A percentile compares a stretch with the other conserved stretches of the same genome.
phyloP scores from a whole-genome alignment of 2,797 vertebrate genomes.

The Staurois parvus region DNA sequence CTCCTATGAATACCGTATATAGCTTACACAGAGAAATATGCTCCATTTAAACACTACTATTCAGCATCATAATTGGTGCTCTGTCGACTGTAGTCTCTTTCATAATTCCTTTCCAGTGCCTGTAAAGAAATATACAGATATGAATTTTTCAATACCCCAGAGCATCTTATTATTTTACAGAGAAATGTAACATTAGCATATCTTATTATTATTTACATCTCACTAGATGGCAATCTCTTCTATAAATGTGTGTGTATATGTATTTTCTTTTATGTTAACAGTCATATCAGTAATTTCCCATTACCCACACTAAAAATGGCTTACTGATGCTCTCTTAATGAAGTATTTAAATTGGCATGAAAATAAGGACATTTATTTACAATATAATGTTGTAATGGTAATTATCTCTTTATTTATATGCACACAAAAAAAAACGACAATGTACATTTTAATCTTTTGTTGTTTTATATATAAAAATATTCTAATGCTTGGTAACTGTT shows the following conservation, averaged over 20 bases:
- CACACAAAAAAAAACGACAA: background rate
- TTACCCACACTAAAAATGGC: slow-evolving; percentile 5
- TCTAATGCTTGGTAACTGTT: no score
- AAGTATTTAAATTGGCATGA: slow-evolving; percentile 12
- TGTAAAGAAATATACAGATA: slow-evolving; percentile 42
- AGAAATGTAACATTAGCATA: slow-evolving; percentile 51
- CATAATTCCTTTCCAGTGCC: slow-evolving; percentile 4
- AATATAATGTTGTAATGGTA: no score
- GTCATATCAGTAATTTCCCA: slow-evolving; percentile 16
- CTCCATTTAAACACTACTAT: slow-evolving; percentile 15
- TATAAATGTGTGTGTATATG: background rate
- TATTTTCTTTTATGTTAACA: background rate
- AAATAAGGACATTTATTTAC: slow-evolving; percentile 6
- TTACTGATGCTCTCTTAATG: background rate
- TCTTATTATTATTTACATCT: slow-evolving; percentile 46
- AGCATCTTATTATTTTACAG: slow-evolving; percentile 35
- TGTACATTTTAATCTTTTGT: no score
- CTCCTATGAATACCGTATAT: slow-evolving; percentile 7
- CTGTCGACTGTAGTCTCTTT: slow-evolving; percentile 29
- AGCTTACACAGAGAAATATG: background rate
- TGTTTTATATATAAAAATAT: no score
- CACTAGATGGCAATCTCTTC: slow-evolving; percentile 16
- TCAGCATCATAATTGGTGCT: slow-evolving; percentile 37
- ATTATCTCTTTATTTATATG: background rate
- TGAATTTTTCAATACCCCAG: slow-evolving; percentile 52